A percentile compares a stretch with the other conserved stretches of the same genome.
Conservation (phyloP, 2,113 vertebrate genomes). For the Rhinopomastus cyanomelas region DNA sequence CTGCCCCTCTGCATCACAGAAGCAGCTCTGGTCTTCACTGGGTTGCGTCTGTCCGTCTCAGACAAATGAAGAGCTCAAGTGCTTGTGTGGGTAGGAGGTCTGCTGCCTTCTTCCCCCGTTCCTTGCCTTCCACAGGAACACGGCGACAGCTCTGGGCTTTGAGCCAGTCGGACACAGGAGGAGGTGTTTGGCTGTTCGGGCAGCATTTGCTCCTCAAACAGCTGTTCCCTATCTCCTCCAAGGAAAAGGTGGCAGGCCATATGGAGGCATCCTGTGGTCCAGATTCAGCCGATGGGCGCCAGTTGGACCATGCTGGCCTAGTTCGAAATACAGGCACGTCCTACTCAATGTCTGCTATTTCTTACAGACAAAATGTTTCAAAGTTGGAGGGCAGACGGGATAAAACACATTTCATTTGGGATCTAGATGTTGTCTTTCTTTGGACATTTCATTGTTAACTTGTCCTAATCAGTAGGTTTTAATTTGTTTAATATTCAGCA, state of each 20-base stretch:
- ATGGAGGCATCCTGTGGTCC: slow-evolving; percentile 62
- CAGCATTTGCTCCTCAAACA: slow-evolving; percentile 58
- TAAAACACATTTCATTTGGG: background rate
- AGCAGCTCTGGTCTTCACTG: background rate
- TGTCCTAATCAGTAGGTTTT: slow-evolving; percentile 41
- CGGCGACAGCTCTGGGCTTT: slow-evolving; percentile 31
- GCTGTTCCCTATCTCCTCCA: slow-evolving; percentile 65
- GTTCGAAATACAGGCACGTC: background rate
- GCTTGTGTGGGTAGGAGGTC: slow-evolving; percentile 26
- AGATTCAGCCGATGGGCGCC: slow-evolving; percentile 40
- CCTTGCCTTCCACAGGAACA: slow-evolving; percentile 41
- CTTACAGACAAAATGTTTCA: background rate
- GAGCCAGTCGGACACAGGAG: slow-evolving; percentile 63
- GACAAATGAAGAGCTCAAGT: slow-evolving; percentile 35
- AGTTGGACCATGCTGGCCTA: slow-evolving; percentile 37
- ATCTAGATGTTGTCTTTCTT: background rate
- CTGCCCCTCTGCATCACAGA: background rate
- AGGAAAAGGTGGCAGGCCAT: slow-evolving; percentile 66
- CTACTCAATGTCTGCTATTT: slow-evolving; percentile 11
- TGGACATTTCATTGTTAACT: background rate
- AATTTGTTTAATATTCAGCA: slow-evolving; percentile 55
- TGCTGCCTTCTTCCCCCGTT: slow-evolving; percentile 24
- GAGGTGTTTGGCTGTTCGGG: slow-evolving; percentile 57
- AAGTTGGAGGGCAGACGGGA: background rate
- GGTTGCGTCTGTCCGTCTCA: background rate